Percentiles rank a stretch among this genome's conserved stretches.
phyloP scores from a whole-genome alignment of 2,113 vertebrate species.

The Suricata suricatta region DNA sequence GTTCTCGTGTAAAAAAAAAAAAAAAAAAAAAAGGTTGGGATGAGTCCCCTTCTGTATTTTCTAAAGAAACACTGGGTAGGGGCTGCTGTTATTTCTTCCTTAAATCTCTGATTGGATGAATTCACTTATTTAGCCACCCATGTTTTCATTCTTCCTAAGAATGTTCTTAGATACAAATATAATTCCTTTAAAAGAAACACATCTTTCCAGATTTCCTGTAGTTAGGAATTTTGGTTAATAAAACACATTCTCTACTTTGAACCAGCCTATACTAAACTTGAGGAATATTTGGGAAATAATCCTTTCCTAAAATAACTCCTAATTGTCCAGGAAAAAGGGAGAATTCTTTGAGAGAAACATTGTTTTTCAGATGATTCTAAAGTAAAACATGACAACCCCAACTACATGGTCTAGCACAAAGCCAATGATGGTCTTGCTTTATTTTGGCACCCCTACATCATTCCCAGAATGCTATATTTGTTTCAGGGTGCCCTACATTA shows the following conservation, averaged over 20 bases:
- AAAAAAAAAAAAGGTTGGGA: not conserved
- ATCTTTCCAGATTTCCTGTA: not conserved
- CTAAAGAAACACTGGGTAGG: not conserved
- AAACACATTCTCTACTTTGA: not conserved
- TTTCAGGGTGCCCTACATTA: not conserved
- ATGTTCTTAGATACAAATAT: not conserved
- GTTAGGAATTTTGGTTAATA: not conserved
- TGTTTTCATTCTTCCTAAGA: not conserved
- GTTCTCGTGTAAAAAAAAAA: not conserved
- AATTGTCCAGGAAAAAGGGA: not conserved
- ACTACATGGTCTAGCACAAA: not conserved
- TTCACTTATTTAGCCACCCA: not conserved
- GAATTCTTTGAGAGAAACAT: not conserved
- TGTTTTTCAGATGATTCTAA: not conserved
- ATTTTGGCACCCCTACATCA: not conserved
- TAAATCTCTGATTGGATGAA: not conserved
- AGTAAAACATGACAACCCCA: not conserved
- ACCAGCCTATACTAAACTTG: not conserved
- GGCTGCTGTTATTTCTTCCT: not conserved
- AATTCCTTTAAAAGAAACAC: not conserved
- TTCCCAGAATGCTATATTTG: not conserved
- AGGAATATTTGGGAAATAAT: not conserved
- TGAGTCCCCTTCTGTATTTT: not conserved
- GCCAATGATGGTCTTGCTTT: not conserved
- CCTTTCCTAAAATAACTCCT: not conserved